These are phyloP conservation scores for Zosterops lateralis DNA, from an alignment of 2,113 vertebrate genomes.

Conservation along the genomic window DNA sequence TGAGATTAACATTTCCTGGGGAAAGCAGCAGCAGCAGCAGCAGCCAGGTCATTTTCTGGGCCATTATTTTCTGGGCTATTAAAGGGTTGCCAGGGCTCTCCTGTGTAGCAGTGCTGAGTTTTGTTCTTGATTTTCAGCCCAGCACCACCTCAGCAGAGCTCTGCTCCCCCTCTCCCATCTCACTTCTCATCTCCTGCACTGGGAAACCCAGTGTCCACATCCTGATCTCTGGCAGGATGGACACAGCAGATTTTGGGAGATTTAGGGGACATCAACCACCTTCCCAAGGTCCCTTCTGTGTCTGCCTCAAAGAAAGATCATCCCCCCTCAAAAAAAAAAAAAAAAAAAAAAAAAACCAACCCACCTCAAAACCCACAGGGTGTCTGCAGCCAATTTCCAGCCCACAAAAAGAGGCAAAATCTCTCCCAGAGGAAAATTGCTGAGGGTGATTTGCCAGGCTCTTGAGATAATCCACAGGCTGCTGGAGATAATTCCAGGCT, in stretches of 20 bases:
- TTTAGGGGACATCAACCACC: neutral
- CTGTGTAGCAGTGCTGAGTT: neutral
- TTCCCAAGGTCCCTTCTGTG: neutral
- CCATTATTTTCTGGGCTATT: neutral
- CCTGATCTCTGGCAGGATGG: neutral
- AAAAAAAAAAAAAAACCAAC: neutral
- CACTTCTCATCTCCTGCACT: neutral
- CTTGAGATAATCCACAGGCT: neutral
- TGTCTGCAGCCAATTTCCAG: neutral
- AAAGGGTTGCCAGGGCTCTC: neutral
- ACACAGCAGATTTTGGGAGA: neutral
- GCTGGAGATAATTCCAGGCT: neutral
- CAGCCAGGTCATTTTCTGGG: neutral
- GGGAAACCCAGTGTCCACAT: neutral
- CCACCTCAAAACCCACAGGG: neutral
- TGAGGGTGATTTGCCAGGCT: neutral
- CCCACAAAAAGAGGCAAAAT: neutral
- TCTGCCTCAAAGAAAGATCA: neutral
- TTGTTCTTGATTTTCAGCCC: neutral
- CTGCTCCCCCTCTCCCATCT: neutral
- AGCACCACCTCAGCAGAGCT: neutral
- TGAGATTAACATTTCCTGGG: neutral
- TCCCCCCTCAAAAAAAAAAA: too few species aligned
- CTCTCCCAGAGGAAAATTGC: neutral
- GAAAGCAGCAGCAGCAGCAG: neutral